Percentiles rank a stretch among this genome's conserved stretches.
These are phyloP conservation scores for Phalacrocorax carbo DNA, from an alignment of 2,113 vertebrate species.

Conservation along the genomic window DNA sequence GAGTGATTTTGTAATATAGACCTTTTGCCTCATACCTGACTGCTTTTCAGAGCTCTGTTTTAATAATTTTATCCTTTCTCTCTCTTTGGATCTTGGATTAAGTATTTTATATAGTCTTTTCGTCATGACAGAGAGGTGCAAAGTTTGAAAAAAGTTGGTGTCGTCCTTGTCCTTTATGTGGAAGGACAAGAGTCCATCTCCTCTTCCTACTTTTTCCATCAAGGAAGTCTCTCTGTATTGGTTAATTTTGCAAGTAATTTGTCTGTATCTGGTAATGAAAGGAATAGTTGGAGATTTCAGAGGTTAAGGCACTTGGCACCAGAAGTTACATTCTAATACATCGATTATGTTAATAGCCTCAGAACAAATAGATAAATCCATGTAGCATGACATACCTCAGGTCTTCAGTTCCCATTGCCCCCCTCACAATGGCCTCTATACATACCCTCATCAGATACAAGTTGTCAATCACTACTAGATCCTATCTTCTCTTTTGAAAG, in stretches of 20 bases:
- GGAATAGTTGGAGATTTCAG: neutral
- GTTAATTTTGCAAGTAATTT: neutral
- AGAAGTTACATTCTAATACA: neutral
- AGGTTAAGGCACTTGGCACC: neutral
- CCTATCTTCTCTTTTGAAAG: neutral
- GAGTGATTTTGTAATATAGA: neutral
- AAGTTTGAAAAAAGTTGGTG: neutral
- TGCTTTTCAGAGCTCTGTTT: neutral
- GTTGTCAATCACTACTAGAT: neutral
- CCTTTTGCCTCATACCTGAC: neutral
- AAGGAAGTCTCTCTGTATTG: neutral
- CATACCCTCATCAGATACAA: neutral
- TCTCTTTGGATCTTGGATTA: neutral
- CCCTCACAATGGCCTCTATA: neutral
- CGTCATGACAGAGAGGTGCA: rapidly evolving
- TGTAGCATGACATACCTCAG: neutral
- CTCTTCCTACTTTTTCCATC: neutral
- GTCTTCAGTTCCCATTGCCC: neutral
- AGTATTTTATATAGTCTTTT: neutral
- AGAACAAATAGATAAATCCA: neutral
- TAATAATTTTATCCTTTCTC: neutral
- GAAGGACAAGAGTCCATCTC: neutral
- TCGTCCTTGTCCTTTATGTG: neutral
- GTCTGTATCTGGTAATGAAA: neutral
- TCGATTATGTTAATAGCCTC: neutral